Evolutionary conservation across 2,113 vertebrate species (phyloP), one percentile per base, ranked within the genome.

Genomic region (Megalops atlanticus): DNA sequence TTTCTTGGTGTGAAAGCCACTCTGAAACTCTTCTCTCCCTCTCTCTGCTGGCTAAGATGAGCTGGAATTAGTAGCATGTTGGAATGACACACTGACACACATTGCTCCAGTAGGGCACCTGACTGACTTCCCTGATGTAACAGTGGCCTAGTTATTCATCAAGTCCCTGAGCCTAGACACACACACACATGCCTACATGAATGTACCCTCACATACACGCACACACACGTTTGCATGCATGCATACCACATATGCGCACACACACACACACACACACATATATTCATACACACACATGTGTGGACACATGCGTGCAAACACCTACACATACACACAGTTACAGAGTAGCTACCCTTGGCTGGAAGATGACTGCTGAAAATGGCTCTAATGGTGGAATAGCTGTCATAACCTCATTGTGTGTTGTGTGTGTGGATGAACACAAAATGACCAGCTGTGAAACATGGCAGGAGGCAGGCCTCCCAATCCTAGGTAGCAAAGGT

Each of bases 111-210:
- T 71, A 43, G 84, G 69, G 73, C 49, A 16, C 40, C 35, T 58
- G 78, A 81, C 82, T 84, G 68, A 76, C n/a, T 78, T 70, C 39
- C 10, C 52, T 84, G 83, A 84, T 69, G 79, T 86, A 88, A 84
- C 78, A 75, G 47, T 74, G 81, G 49, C 85, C 83, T 81, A 85
- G 71, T 83, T 84, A 82, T 58, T 74, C 36, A 75, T 76, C 33
- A 35, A 10, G 43, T 45, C 7, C 27, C 47, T 14, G 27, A 78
- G n/a, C 15, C 39, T 40, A 45, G 39, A 70, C 76, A 77, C 31
- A 77, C 64, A 24, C 72, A 21, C 38, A 5, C 39, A 16, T 3
- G 24, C 38, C 21, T 38, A 35, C 16, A 1, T n/a, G n/a, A n/a
- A n/a, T n/a, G n/a, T n/a, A 16, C 43, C 6, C 43, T 10, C 43